Evolutionary conservation across 2,113 vertebrate genomes (phyloP).

Genomic region (Vidua macroura): DNA sequence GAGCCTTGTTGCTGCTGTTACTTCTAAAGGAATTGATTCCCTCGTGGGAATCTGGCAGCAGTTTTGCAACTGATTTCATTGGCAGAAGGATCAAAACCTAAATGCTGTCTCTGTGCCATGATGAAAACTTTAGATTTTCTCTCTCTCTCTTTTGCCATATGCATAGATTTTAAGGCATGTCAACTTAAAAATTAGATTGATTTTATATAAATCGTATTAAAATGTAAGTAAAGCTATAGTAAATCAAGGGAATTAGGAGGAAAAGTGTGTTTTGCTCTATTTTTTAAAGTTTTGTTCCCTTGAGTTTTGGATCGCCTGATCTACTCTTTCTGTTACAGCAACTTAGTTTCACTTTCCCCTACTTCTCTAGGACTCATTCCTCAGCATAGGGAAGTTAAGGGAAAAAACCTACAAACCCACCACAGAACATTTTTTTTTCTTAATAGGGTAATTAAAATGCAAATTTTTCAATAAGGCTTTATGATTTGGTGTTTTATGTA

Average conservation of each 20-base stretch:
- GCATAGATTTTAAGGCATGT: constrained; percentile 37
- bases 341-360: neutral
- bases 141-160: constrained; percentile 32
- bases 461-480: neutral
- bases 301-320: neutral
- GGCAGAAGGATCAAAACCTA: constrained; percentile 59
- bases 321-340: neutral
- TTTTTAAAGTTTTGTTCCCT: neutral
- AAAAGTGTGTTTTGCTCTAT: neutral
- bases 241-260: neutral
- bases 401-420: neutral
- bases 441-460: neutral
- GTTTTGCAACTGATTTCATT: constrained; percentile 48
- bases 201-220: constrained; percentile 54
- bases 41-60: constrained; percentile 10
- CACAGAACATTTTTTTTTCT: neutral
- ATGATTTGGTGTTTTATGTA: neutral
- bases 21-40: constrained; percentile 4
- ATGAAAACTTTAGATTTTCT: constrained; percentile 32
- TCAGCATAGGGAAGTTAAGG: neutral
- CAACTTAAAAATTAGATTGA: constrained; percentile 40
- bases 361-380: neutral
- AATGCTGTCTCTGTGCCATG: constrained; percentile 27
- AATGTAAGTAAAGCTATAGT: constrained; percentile 35
- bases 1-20: constrained; percentile 7